Evolutionary conservation across 2,797 vertebrate species (phyloP).

Genomic region (Valencia hispanica): DNA sequence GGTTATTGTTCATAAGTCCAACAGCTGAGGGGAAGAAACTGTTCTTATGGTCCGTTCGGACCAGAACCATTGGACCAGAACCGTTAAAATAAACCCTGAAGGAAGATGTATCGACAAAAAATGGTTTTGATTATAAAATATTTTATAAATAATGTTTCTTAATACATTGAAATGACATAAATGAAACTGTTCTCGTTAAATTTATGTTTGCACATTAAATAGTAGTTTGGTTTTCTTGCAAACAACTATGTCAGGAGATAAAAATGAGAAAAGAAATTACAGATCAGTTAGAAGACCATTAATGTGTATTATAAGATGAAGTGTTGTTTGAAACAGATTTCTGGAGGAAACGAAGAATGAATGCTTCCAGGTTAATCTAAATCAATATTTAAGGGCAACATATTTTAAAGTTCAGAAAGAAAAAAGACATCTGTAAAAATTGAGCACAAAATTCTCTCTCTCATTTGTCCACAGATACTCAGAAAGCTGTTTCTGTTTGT

Average conservation of each 20-base stretch:
- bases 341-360: not conserved
- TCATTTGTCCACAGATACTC: not conserved
- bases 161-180: not conserved
- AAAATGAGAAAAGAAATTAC: not conserved
- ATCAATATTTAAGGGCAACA: not conserved
- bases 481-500: conserved; percentile 2
- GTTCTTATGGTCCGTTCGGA: no score
- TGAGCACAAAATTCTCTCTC: not conserved
- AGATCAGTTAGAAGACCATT: not conserved
- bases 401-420: not conserved
- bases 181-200: not conserved
- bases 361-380: not conserved
- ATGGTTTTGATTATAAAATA: not conserved
- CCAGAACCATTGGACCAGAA: no score
- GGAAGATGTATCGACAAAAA: not conserved
- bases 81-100: not conserved
- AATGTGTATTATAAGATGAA: not conserved
- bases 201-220: no score
- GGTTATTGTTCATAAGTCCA: no score
- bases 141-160: not conserved
- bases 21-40: no score
- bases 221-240: no score
- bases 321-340: not conserved
- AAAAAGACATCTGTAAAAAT: not conserved
- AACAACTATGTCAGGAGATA: not conserved